phyloP scores from a whole-genome alignment of 2,113 vertebrate species.

The Dasyurus viverrinus region DNA sequence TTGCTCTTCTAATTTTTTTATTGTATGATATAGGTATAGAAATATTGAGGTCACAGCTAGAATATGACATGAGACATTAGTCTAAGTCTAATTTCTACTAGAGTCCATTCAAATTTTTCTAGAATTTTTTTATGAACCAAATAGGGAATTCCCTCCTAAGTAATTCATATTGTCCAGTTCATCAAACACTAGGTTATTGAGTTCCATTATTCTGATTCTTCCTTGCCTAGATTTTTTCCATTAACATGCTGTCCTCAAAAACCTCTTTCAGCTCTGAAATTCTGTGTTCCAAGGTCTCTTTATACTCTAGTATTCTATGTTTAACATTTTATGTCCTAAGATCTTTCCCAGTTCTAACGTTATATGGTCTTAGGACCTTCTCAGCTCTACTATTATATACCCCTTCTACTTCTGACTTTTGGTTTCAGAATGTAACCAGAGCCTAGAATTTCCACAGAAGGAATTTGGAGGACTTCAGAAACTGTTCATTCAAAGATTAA shows the following conservation, averaged over 20 bases:
- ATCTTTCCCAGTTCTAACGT: background rate
- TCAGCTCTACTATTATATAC: background rate
- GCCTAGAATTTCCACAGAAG: background rate
- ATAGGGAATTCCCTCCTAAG: background rate
- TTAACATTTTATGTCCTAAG: background rate
- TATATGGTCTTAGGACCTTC: no score
- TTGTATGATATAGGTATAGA: background rate
- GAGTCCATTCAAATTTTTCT: background rate
- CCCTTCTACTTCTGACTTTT: background rate
- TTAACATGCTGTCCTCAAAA: background rate
- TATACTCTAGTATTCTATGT: background rate
- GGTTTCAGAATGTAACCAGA: background rate
- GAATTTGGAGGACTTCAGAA: background rate
- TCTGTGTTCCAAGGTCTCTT: background rate
- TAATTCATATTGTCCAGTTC: background rate
- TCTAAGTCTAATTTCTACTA: background rate
- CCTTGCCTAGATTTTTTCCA: background rate
- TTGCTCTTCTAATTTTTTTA: background rate
- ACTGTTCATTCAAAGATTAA: background rate
- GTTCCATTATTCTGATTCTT: background rate
- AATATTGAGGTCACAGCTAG: background rate
- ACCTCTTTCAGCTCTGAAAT: background rate
- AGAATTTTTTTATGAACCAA: background rate
- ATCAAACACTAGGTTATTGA: background rate
- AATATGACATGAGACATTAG: background rate